Evolutionary conservation across 2,797 vertebrate species (phyloP), one percentile per base, ranked within the genome.

Genomic region (Gambusia yucatana): DNA sequence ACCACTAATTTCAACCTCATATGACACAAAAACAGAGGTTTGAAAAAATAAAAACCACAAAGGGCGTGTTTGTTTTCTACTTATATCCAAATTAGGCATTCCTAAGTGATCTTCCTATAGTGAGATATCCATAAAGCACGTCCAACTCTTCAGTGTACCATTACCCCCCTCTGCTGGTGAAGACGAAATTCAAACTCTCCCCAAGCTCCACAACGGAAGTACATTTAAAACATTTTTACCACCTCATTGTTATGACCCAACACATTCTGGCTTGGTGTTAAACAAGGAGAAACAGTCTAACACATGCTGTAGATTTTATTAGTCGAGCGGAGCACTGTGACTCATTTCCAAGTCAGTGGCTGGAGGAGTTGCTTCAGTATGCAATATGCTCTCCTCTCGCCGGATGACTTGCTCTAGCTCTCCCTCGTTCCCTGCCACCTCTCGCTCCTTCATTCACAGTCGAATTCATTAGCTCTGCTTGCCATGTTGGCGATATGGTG

Each of bases 101-200:
- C 28, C 67, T 72, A 65, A 78, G 76, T 71, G 77, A 72, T 85
- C 70, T 86, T 77, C 74, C 76, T 73, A 72, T 75, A 72, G 55
- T 11, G 57, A 86, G 82, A 33, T 25, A 13, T 75, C 79, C 79
- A 71, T 71, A 11, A 55, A 75, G 73, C 48, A 72, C 46, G 75
- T 84, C 50, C 0, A 59, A 65, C 59, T 85, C 81, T 91, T 83
- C 5, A 88, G 76, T 87, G 92, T 92, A 84, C 50, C 90, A 86
- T 95, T 83, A 95, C 89, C 90, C 85, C 94, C 92, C 93, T 94
- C 95, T 95, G 89, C 88, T 94, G 95, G 94, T 2, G 25, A 0
- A 1, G 2, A 1, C 0, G 1, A 22, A 88, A 72, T 91, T 78
- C 72, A 77, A 59, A 52, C 77, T 50, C 72, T 39, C 30, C 3